Conservation (phyloP, 2,797 vertebrate species). For the Lutra lutra region DNA sequence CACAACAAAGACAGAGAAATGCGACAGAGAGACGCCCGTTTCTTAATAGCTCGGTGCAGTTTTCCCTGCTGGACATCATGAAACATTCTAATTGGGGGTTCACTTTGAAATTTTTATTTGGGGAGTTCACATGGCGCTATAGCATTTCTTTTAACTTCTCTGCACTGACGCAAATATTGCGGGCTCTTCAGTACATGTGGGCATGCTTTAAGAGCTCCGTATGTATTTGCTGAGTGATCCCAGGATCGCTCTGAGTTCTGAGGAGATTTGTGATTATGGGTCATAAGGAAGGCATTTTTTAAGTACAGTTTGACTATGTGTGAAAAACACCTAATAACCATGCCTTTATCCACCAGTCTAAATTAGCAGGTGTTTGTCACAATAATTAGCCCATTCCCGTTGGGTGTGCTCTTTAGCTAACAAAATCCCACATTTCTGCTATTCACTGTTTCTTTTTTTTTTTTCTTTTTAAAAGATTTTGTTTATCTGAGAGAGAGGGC, state of each 20-base stretch:
- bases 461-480: too few species aligned
- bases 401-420: not conserved
- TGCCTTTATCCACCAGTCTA: not conserved
- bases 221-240: not conserved
- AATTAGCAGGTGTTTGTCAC: not conserved
- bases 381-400: not conserved
- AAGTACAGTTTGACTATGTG: not conserved
- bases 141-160: constrained; percentile 25
- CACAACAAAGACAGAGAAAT: not conserved
- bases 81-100: not conserved
- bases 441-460: not conserved
- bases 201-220: not conserved
- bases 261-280: not conserved
- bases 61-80: not conserved
- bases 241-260: not conserved
- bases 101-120: not conserved
- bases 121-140: not conserved
- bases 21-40: not conserved
- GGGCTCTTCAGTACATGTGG: not conserved
- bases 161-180: not conserved
- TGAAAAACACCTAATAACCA: not conserved
- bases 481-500: too few species aligned
- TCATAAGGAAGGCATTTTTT: not conserved
- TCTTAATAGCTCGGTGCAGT: not conserved
- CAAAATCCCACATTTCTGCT: not conserved